Conservation (phyloP, 2,888 invertebrate genomes). For the Seira sanloemensis region DNA sequence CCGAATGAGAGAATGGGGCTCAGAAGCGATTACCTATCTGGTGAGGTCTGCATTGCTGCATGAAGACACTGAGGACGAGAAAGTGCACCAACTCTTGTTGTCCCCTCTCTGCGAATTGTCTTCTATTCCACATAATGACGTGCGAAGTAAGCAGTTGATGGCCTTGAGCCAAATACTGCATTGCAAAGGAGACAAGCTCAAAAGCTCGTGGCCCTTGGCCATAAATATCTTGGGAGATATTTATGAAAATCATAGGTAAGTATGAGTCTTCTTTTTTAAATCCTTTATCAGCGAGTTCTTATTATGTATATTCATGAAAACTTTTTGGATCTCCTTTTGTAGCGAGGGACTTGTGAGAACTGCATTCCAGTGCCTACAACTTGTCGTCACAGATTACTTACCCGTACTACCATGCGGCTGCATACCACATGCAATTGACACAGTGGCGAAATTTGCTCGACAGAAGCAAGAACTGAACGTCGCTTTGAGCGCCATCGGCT, state of each 20-base stretch:
- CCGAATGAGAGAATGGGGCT: constrained; percentile 97
- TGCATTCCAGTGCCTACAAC: constrained; percentile 96
- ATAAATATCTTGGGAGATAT: constrained; percentile 97
- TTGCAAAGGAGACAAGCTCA: constrained; percentile 92
- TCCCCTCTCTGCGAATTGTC: constrained; percentile 95
- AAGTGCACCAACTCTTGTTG: constrained; percentile 90
- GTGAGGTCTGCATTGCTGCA: constrained; percentile 93
- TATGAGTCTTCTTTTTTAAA: constrained; percentile 8
- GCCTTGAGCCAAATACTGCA: constrained; percentile 95
- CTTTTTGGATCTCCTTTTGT: constrained; percentile 70
- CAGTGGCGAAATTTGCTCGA: constrained; percentile 95
- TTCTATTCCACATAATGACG: constrained; percentile 92
- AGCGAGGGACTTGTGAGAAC: constrained; percentile 93
- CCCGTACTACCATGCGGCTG: constrained; percentile 94
- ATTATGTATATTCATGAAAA: background rate
- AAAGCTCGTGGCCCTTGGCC: constrained; percentile 96
- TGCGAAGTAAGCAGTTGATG: constrained; percentile 94
- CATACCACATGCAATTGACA: constrained; percentile 91
- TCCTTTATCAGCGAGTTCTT: too few species aligned
- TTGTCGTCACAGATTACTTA: constrained; percentile 95
- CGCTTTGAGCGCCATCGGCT: constrained; percentile 95
- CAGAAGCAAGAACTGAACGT: constrained; percentile 98
- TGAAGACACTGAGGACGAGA: constrained; percentile 88
- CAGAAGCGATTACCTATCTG: constrained; percentile 95
- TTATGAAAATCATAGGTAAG: constrained; percentile 91